Evolutionary conservation across 1,140 invertebrate genomes (phyloP).

Genomic region (Drosophila kepulauana): DNA sequence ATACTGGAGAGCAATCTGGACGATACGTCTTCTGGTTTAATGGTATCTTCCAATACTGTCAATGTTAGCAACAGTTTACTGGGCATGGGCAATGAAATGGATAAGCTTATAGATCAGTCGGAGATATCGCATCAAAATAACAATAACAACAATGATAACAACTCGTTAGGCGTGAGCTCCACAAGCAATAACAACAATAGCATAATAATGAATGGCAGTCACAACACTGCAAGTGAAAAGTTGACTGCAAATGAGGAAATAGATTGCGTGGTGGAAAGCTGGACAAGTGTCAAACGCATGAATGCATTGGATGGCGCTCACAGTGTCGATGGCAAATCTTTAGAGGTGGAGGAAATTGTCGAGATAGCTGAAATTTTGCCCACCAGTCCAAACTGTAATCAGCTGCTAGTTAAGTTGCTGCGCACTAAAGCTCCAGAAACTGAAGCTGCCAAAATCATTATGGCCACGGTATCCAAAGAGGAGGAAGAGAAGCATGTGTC

Average conservation of each 20-base stretch:
- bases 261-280: constrained; percentile 77
- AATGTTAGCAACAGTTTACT: constrained; percentile 65
- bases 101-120: constrained; percentile 68
- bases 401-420: constrained; percentile 73
- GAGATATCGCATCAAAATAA: constrained; percentile 64
- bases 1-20: constrained; percentile 72
- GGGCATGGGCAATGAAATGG: constrained; percentile 64
- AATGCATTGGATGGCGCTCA: constrained; percentile 66
- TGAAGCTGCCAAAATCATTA: constrained; percentile 71
- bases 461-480: constrained; percentile 75
- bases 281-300: constrained; percentile 77
- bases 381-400: constrained; percentile 76
- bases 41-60: constrained; percentile 71
- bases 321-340: constrained; percentile 46
- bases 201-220: constrained; percentile 62
- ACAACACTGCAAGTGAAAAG: constrained; percentile 55
- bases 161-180: constrained; percentile 45
- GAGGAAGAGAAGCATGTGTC: constrained; percentile 55
- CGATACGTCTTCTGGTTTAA: constrained; percentile 58
- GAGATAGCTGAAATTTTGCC: constrained; percentile 79
- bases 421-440: constrained; percentile 68
- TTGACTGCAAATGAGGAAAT: constrained; percentile 66
- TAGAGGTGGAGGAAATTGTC: constrained; percentile 62
- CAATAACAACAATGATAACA: constrained; percentile 66
- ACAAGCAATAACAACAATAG: constrained; percentile 63